A percentile compares a stretch with the other conserved stretches of the same genome.
Conservation (phyloP, 2,113 vertebrate genomes). For the Gobius niger region DNA sequence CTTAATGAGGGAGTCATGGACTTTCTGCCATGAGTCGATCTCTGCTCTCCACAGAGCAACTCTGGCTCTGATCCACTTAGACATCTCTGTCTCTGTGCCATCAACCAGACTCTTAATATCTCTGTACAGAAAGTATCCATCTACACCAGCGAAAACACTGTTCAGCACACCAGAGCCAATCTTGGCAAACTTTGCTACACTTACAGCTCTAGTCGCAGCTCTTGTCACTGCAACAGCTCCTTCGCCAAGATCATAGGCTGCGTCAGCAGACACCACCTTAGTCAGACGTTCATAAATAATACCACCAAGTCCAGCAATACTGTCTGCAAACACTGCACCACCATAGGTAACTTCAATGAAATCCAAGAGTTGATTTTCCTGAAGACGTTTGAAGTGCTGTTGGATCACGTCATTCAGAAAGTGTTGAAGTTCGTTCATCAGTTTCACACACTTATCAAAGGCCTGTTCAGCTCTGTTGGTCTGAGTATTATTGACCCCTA, state of each 20-base stretch:
- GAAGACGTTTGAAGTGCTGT: constrained; percentile 34
- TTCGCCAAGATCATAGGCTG: not conserved
- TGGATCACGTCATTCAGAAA: constrained; percentile 46
- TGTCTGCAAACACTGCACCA: not conserved
- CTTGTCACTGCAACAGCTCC: not conserved
- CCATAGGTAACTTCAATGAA: not conserved
- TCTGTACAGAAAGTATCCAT: constrained; percentile 47
- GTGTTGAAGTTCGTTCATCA: not conserved
- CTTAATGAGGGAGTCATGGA: constrained; percentile 4
- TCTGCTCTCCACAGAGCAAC: constrained; percentile 43
- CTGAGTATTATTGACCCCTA: constrained; percentile 27
- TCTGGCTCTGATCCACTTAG: constrained; percentile 51
- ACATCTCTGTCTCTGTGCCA: constrained; percentile 25
- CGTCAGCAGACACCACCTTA: not conserved
- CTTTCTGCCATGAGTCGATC: constrained; percentile 36
- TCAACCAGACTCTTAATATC: constrained; percentile 44
- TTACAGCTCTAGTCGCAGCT: constrained; percentile 11
- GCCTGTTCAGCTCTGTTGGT: constrained; percentile 30
- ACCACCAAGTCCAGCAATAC: not conserved
- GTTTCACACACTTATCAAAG: constrained; percentile 14
- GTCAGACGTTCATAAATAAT: not conserved
- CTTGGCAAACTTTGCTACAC: constrained; percentile 31
- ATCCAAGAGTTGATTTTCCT: not conserved
- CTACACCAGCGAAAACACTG: constrained; percentile 45
- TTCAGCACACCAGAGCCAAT: not conserved